These are phyloP conservation scores for Xenops minutus DNA, from an alignment of 2,797 vertebrate species.

Conservation along the genomic window DNA sequence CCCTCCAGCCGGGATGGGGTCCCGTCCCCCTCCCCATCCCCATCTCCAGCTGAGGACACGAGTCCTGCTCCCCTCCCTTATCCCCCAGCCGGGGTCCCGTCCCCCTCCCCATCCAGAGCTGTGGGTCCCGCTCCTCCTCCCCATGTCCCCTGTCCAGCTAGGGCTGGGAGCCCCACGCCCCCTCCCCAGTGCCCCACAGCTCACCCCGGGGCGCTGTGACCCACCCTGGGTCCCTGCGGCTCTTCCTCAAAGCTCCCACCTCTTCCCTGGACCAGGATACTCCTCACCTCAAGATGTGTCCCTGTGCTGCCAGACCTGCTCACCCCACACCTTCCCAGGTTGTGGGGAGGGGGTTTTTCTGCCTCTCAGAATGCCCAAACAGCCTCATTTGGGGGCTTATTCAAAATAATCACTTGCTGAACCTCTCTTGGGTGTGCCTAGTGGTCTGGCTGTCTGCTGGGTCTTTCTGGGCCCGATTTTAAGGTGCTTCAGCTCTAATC, in stretches of 20 bases:
- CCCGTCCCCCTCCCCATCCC: too few relatives aligned
- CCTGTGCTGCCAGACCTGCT: rapidly evolving
- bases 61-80: too few relatives aligned
- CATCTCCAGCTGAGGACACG: too few relatives aligned
- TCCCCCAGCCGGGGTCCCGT: background rate
- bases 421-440: rapidly evolving
- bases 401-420: background rate
- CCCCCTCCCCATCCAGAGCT: rapidly evolving
- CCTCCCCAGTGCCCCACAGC: background rate
- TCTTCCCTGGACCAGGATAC: rapidly evolving
- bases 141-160: too few relatives aligned
- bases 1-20: background rate
- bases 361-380: rapidly evolving
- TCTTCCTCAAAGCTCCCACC: background rate
- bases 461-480: background rate
- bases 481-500: too few relatives aligned
- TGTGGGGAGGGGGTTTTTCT: too few relatives aligned
- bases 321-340: rapidly evolving
- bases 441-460: rapidly evolving
- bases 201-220: background rate
- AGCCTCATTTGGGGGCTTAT: rapidly evolving
- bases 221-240: too few relatives aligned
- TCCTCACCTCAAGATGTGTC: too few relatives aligned
- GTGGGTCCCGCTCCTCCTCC: background rate
- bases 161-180: too few relatives aligned